Percentiles rank a stretch among this genome's conserved stretches.
Evolutionary conservation across 2,888 invertebrate genomes (phyloP).

Genomic region (Plagodis pulveraria): DNA sequence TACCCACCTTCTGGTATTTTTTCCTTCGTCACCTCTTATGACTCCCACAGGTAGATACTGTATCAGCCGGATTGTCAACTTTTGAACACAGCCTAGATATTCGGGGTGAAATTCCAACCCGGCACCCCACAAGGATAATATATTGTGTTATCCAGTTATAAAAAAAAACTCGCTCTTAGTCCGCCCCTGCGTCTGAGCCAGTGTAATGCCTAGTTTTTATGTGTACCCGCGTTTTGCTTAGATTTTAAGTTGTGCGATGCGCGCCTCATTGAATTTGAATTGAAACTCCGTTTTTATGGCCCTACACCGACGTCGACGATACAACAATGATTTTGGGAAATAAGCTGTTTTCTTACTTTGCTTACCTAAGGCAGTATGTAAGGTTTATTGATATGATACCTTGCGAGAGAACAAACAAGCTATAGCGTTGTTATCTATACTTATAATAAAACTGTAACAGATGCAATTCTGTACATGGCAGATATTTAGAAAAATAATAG

Average conservation of each 20-base stretch:
- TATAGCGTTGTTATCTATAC: too few relatives aligned
- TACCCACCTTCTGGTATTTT: too few relatives aligned
- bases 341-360: constrained; percentile 3
- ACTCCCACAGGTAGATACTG: too few relatives aligned
- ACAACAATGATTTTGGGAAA: constrained; percentile 9
- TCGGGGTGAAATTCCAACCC: not conserved
- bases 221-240: constrained; percentile 39
- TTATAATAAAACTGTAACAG: too few relatives aligned
- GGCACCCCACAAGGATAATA: not conserved
- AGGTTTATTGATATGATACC: too few relatives aligned
- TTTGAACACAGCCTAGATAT: too few relatives aligned
- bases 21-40: too few relatives aligned
- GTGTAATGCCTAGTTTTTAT: constrained; percentile 39
- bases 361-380: too few relatives aligned
- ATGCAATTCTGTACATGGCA: too few relatives aligned
- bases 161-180: constrained; percentile 10
- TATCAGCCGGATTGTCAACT: too few relatives aligned
- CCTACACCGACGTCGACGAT: constrained; percentile 10
- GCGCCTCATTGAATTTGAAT: constrained; percentile 23
- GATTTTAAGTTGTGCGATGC: constrained; percentile 26
- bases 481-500: too few relatives aligned
- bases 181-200: constrained; percentile 18
- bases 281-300: constrained; percentile 20
- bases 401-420: too few relatives aligned
- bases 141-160: not conserved